These are phyloP conservation scores for Probosciger aterrimus DNA, from an alignment of 2,113 vertebrate genomes.

Conservation along the genomic window DNA sequence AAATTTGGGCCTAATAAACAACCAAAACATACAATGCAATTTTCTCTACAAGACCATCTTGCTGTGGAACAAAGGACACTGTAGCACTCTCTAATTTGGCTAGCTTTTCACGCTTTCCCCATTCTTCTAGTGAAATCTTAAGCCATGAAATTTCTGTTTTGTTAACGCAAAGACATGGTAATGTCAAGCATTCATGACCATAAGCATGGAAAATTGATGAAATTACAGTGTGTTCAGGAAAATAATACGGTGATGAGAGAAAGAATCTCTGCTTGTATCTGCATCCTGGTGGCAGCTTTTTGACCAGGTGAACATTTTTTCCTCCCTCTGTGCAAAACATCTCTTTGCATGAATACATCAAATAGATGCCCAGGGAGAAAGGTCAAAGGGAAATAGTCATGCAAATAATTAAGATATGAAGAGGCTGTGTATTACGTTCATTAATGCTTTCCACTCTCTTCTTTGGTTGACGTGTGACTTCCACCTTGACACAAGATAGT, in stretches of 20 bases:
- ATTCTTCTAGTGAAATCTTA: slow-evolving; percentile 68
- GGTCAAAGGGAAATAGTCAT: slow-evolving; percentile 67
- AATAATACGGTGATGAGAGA: slow-evolving; percentile 73
- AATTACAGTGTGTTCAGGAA: slow-evolving; percentile 80
- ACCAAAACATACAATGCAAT: not conserved
- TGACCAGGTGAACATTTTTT: slow-evolving; percentile 82
- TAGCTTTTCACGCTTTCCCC: slow-evolving; percentile 66
- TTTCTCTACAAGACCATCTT: not conserved
- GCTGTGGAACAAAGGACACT: slow-evolving; percentile 10
- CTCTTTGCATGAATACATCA: slow-evolving; percentile 65
- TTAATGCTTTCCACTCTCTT: slow-evolving; percentile 7
- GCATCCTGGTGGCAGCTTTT: slow-evolving; percentile 75
- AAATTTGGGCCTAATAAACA: not conserved
- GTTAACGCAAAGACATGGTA: slow-evolving; percentile 82
- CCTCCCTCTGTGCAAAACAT: slow-evolving; percentile 60
- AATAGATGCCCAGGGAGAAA: slow-evolving; percentile 69
- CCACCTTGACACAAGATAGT: not conserved
- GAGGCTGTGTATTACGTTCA: slow-evolving; percentile 2
- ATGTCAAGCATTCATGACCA: slow-evolving; percentile 79
- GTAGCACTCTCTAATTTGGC: slow-evolving; percentile 19
- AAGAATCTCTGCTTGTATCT: slow-evolving; percentile 70
- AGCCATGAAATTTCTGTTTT: slow-evolving; percentile 87
- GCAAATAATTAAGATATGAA: slow-evolving; percentile 74
- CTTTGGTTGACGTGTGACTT: not conserved
- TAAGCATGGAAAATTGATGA: slow-evolving; percentile 83